Base-by-base conservation (phyloP, 2,888 invertebrate species). In the Lysandra bellargus region DNA sequence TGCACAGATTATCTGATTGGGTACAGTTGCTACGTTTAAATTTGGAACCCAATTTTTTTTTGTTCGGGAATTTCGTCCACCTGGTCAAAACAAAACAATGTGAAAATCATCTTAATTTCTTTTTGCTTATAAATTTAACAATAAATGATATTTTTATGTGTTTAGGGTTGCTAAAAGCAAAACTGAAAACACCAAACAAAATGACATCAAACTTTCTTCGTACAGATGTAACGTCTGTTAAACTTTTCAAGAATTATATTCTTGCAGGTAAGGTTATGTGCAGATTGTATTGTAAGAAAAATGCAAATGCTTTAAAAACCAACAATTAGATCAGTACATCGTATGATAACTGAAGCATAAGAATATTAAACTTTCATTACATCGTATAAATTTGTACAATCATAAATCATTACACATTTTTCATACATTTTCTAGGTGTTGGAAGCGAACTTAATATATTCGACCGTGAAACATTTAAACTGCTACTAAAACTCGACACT, bases 221-320 rank as follows among this genome's bases (percentile, higher is more conserved):
- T 30, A 94, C 91, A 81, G 95, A 95, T 84, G 94, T 96, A 17
- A 95, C 95, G 30, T 92, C 95, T 80, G 91, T 96, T 23, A 95
- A 92, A 86, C 87, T 95, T 80, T 84, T 87, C 80, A 84, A 88
- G 78, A 84, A 91, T 79, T 86, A 86, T 57, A 88, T 95, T 81
- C 85, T 95, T 80, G 91, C 95, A 81, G 96, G 96, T 95, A 86
- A 85, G 87, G 64, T 74, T 79, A 33, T 69, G 75, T 53, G 81
- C 78, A 69, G 23, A 64, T 78, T 81, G 3, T 14, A 53, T 4
- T 73, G 69, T 49, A 75, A 9, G 4, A 17, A 9, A 33, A 61
- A 75, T 57, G 12, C 9, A 49, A 49, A 9, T 49, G 9, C 9
- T 49, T 49, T 49, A 49, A 49, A 44, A 9, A 44, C 44, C 44